Conservation (phyloP, 2,113 vertebrate genomes). For the Chionodraco myersi region DNA sequence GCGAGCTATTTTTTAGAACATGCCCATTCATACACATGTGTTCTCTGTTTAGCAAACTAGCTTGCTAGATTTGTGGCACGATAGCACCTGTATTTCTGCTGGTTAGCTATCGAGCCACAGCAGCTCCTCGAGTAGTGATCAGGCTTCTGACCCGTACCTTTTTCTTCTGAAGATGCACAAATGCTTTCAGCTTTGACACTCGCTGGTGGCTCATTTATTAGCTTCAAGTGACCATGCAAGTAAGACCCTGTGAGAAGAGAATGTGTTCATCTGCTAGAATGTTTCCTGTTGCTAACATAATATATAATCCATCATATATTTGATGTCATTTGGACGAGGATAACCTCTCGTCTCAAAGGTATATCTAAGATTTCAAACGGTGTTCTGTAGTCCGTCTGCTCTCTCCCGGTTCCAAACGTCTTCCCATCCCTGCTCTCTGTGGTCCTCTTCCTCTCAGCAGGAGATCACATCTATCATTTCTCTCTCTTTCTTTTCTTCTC, state of each 20-base stretch:
- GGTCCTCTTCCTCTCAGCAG: conserved; percentile 11
- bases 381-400: background rate
- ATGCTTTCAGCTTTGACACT: too few species aligned
- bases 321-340: background rate
- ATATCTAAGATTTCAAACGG: background rate
- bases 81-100: too few species aligned
- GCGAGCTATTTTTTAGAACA: too few species aligned
- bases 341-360: background rate
- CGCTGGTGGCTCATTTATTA: background rate
- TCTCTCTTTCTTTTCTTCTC: background rate
- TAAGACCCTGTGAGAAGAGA: too few species aligned
- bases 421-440: conserved; percentile 6
- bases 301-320: background rate
- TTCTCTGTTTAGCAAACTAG: background rate
- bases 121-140: too few species aligned
- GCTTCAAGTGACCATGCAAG: background rate
- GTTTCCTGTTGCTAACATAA: background rate
- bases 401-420: background rate
- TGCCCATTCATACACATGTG: too few species aligned
- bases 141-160: too few species aligned
- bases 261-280: background rate
- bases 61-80: too few species aligned
- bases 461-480: conserved; percentile 37
- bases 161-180: too few species aligned
- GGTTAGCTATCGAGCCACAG: too few species aligned